phyloP scores from a whole-genome alignment of 2,797 vertebrate genomes.

The Semaprochilodus insignis region DNA sequence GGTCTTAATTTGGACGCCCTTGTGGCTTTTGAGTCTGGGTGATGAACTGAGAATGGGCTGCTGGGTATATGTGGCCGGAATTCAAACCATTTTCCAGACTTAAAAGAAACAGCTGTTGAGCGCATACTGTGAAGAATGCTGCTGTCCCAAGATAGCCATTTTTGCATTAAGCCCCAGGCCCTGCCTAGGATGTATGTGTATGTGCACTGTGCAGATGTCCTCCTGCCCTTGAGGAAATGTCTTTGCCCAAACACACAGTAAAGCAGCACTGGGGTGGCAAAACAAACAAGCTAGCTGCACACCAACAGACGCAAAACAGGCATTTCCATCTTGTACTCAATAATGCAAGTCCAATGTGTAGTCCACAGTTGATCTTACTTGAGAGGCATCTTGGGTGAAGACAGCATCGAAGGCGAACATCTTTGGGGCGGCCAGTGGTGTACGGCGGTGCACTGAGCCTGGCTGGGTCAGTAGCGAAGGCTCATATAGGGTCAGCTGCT shows the following conservation, averaged over 20 bases:
- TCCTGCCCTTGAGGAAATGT: conserved; percentile 68
- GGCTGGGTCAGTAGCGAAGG: conserved; percentile 82
- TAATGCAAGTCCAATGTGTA: not conserved
- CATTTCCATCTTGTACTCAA: not conserved
- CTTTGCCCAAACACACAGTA: conserved; percentile 40
- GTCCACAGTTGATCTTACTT: conserved; percentile 79
- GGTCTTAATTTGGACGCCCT: conserved; percentile 64
- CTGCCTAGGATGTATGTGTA: conserved; percentile 66
- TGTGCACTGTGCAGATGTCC: conserved; percentile 59
- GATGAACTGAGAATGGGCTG: conserved; percentile 71
- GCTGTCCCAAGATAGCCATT: conserved; percentile 74
- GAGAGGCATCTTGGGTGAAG: conserved; percentile 95
- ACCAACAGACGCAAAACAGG: conserved; percentile 31
- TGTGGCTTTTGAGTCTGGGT: conserved; percentile 49
- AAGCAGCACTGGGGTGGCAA: not conserved
- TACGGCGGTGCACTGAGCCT: conserved; percentile 83
- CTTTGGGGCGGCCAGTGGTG: conserved; percentile 87
- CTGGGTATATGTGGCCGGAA: conserved; percentile 74
- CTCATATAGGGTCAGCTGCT: conserved; percentile 95
- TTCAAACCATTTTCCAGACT: conserved; percentile 76
- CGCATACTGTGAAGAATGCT: conserved; percentile 73
- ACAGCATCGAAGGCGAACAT: conserved; percentile 98
- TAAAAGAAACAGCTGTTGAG: conserved; percentile 81
- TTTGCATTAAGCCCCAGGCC: conserved; percentile 73
- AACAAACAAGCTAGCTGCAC: conserved; percentile 18